Evolutionary conservation across 30 jellyfish, hydroid and myxozoan species (phyloP).

Genomic region (Chironex yamaguchii): DNA sequence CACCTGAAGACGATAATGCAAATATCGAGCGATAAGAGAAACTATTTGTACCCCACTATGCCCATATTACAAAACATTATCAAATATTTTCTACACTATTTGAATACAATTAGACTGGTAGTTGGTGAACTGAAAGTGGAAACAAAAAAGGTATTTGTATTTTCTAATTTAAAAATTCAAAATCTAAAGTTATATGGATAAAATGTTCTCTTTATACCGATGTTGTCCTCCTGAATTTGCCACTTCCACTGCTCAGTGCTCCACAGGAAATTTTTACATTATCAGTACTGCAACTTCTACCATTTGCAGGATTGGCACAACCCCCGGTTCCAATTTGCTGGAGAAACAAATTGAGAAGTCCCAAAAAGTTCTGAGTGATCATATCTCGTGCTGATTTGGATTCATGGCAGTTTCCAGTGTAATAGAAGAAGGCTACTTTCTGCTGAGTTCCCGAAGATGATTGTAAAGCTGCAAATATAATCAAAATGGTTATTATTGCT

Average conservation of each 20-base stretch:
- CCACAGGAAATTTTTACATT: constrained; percentile 87
- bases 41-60: too few relatives aligned
- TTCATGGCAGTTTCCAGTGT: constrained; percentile 88
- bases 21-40: too few relatives aligned
- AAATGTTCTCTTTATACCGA: too few relatives aligned
- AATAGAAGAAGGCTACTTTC: constrained; percentile 79
- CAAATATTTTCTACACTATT: too few relatives aligned
- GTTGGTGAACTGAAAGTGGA: too few relatives aligned
- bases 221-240: too few relatives aligned
- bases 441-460: constrained; percentile 89
- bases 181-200: too few relatives aligned
- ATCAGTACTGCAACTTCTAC: constrained; percentile 80
- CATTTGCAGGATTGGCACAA: constrained; percentile 81
- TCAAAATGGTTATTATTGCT: background rate
- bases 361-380: constrained; percentile 70
- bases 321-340: constrained; percentile 77
- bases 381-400: constrained; percentile 73
- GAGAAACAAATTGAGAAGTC: constrained; percentile 56
- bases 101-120: too few relatives aligned
- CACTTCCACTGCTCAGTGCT: constrained; percentile 55
- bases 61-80: too few relatives aligned
- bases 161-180: too few relatives aligned
- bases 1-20: too few relatives aligned
- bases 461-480: constrained; percentile 54
- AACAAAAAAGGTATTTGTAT: too few relatives aligned